A percentile compares a stretch with the other conserved stretches of the same genome.
Evolutionary conservation across 2,797 vertebrate species (phyloP).

Genomic region (Hipposideros larvatus): DNA sequence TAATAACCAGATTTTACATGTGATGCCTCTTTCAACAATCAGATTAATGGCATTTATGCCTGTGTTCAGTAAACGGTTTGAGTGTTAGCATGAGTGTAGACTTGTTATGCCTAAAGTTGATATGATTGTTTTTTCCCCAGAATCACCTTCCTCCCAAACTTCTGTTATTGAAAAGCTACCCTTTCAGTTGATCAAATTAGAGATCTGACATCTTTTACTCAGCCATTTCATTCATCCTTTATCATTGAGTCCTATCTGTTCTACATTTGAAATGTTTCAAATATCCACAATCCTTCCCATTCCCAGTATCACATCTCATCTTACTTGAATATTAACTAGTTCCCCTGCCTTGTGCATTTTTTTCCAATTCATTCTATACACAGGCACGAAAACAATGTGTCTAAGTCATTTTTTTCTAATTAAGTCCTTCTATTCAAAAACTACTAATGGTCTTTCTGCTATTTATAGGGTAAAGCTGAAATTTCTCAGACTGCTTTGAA

Average conservation of each 20-base stretch:
- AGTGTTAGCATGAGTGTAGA: neutral
- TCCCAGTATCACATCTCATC: neutral
- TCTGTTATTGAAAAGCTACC: constrained; percentile 39
- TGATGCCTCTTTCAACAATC: constrained; percentile 5
- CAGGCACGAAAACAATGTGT: neutral
- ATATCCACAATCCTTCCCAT: constrained; percentile 8
- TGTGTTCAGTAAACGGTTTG: constrained; percentile 32
- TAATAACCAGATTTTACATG: constrained; percentile 41
- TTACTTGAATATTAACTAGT: constrained; percentile 40
- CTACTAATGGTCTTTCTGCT: neutral
- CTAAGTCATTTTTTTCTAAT: constrained; percentile 36
- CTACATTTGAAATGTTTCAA: constrained; percentile 49
- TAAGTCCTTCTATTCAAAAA: neutral
- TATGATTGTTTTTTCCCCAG: neutral
- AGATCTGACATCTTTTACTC: constrained; percentile 50
- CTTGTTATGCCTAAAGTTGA: constrained; percentile 9
- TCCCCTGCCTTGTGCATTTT: neutral
- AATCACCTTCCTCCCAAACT: neutral
- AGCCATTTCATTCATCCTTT: constrained; percentile 24
- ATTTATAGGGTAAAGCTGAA: neutral
- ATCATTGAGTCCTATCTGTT: constrained; percentile 33
- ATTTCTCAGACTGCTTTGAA: neutral
- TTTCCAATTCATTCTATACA: neutral
- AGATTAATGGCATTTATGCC: constrained; percentile 37
- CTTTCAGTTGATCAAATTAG: neutral